phyloP scores from a whole-genome alignment of 2,797 vertebrate genomes.

The Diplodus puntazzo region DNA sequence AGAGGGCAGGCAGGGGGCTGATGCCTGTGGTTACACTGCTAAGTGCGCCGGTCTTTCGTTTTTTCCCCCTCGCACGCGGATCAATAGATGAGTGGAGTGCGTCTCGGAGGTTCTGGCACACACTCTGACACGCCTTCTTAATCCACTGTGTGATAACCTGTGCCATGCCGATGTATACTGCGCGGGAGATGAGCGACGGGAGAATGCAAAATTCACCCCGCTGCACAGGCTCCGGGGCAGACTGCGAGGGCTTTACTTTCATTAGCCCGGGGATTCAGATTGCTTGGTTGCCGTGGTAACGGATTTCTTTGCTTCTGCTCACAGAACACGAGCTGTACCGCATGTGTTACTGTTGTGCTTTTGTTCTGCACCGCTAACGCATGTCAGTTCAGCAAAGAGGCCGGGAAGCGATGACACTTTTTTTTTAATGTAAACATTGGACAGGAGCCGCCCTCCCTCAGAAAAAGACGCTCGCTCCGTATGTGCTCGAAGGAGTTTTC shows the following conservation, averaged over 20 bases:
- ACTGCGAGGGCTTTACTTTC: conserved; percentile 33
- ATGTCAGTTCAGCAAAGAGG: background rate
- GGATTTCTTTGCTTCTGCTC: conserved; percentile 36
- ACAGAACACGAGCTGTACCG: conserved; percentile 35
- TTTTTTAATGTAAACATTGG: conserved; percentile 10
- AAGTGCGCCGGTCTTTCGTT: conserved; percentile 64
- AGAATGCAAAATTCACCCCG: conserved; percentile 33
- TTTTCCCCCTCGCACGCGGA: conserved; percentile 52
- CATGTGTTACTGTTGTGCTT: background rate
- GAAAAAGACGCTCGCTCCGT: background rate
- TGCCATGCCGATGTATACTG: conserved; percentile 49
- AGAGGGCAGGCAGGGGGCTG: conserved; percentile 74
- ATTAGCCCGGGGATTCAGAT: conserved; percentile 51
- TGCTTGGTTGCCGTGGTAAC: conserved; percentile 58
- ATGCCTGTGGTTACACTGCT: conserved; percentile 75
- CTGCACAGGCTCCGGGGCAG: conserved; percentile 13
- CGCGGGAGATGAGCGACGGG: conserved; percentile 32
- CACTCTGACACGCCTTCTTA: conserved; percentile 71
- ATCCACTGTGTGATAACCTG: conserved; percentile 77
- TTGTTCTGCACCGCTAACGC: conserved; percentile 27
- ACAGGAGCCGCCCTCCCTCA: background rate
- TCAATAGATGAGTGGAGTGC: conserved; percentile 77
- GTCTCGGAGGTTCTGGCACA: conserved; percentile 63
- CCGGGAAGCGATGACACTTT: no score
- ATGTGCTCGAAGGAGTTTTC: conserved; percentile 50